Evolutionary conservation across 2,797 vertebrate species (phyloP).

Genomic region (Chelonia mydas): DNA sequence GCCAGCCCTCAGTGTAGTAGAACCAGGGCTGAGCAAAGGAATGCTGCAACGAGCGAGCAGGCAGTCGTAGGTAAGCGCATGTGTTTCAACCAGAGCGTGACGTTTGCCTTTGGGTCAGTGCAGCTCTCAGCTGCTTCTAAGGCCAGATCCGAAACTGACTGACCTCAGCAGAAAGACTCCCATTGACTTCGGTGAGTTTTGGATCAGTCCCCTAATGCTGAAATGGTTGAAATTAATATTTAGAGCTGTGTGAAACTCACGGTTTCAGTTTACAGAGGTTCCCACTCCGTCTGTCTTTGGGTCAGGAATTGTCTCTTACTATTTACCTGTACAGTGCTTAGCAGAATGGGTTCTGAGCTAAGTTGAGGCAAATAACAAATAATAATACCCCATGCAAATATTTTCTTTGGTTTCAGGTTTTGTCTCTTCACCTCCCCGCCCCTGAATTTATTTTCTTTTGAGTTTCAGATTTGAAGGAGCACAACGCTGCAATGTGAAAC

Average conservation of each 20-base stretch:
- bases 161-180: conserved; percentile 19
- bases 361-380: neutral
- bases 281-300: neutral
- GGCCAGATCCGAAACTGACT: neutral
- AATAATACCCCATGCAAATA: neutral
- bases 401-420: accelerated
- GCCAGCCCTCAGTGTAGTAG: neutral
- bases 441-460: neutral
- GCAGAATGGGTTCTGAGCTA: neutral
- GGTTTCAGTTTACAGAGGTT: neutral
- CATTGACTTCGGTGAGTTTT: neutral
- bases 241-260: neutral
- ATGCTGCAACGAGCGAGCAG: neutral
- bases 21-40: neutral
- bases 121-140: neutral
- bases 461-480: neutral
- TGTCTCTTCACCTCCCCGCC: neutral
- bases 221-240: neutral
- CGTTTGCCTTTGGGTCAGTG: conserved; percentile 32
- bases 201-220: neutral
- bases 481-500: neutral
- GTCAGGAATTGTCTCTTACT: neutral
- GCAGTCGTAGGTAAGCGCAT: accelerated
- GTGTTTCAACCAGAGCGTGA: neutral
- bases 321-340: neutral